Percentiles rank a stretch among this genome's conserved stretches.
Conservation (phyloP, 2,113 vertebrate species). For the Carettochelys insculpta region DNA sequence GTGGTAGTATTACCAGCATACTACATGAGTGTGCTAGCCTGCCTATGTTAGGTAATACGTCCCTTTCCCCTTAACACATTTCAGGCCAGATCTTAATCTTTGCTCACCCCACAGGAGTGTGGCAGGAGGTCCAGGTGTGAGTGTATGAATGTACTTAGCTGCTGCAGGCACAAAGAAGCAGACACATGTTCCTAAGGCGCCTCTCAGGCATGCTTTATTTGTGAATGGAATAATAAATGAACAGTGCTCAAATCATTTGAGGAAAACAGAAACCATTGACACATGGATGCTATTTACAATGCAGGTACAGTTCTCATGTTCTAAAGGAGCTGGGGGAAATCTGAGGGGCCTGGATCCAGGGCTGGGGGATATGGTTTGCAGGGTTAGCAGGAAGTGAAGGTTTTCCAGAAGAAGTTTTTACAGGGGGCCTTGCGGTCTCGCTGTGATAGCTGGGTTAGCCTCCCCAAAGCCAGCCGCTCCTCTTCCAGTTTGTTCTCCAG, state of each 20-base stretch:
- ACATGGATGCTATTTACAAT: conserved; percentile 73
- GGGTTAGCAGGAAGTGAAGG: conserved; percentile 89
- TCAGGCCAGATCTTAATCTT: neutral
- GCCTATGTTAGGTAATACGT: neutral
- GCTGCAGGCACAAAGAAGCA: neutral
- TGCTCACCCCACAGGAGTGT: accelerated
- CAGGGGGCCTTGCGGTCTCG: conserved; percentile 90
- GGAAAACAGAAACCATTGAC: conserved; percentile 57
- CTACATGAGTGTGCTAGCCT: neutral
- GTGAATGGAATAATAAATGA: conserved; percentile 50
- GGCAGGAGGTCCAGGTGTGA: too few relatives aligned
- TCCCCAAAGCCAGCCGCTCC: conserved; percentile 76
- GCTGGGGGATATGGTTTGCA: neutral
- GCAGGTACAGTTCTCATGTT: conserved; percentile 66
- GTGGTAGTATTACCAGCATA: neutral
- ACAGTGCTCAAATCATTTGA: neutral
- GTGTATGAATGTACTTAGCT: neutral
- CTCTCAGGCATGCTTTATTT: conserved; percentile 83
- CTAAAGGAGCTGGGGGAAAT: neutral
- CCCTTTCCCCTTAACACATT: neutral
- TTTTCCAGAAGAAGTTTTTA: conserved; percentile 96
- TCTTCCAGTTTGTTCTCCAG: conserved; percentile 82
- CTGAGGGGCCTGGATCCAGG: neutral
- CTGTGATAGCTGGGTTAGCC: conserved; percentile 79
- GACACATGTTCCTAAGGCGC: conserved; percentile 34